Percentiles rank a stretch among this genome's conserved stretches.
Conservation (phyloP, 2,797 vertebrate species). For the Anabacerthia variegaticeps region DNA sequence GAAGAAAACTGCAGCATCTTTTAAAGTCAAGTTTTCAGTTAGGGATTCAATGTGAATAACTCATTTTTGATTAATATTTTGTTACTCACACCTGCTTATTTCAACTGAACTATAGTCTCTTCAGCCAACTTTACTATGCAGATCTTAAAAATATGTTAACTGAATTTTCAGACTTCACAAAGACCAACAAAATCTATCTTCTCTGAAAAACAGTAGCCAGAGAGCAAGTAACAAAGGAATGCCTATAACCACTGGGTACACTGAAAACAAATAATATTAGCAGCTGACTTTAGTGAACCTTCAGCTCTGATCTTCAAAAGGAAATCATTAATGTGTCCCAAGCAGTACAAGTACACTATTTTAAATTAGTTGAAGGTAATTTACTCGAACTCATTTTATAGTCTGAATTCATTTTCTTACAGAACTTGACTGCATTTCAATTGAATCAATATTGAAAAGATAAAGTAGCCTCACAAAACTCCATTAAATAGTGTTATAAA, state of each 20-base stretch:
- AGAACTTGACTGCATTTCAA: background rate
- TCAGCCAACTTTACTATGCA: background rate
- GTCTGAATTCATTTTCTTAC: background rate
- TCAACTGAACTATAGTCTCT: background rate
- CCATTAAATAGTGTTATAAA: background rate
- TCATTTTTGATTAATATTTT: conserved; percentile 1
- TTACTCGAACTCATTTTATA: background rate
- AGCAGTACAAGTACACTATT: background rate
- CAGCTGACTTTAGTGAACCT: background rate
- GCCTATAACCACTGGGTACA: background rate
- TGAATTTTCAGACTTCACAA: background rate
- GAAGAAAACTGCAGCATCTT: background rate
- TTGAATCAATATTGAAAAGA: background rate
- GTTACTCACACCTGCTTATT: background rate
- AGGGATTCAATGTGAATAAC: conserved; percentile 18
- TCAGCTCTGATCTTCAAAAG: background rate
- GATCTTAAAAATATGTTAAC: background rate
- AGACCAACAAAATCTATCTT: background rate
- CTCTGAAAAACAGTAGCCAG: background rate
- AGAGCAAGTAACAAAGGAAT: background rate
- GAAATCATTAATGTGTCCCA: background rate
- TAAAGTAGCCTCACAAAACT: background rate
- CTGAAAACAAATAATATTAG: background rate
- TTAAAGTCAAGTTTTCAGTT: background rate
- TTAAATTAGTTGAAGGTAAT: background rate